A percentile compares a stretch with the other conserved stretches of the same genome.
Evolutionary conservation across 2,888 invertebrate genomes (phyloP).

Genomic region (Apoda limacodes): DNA sequence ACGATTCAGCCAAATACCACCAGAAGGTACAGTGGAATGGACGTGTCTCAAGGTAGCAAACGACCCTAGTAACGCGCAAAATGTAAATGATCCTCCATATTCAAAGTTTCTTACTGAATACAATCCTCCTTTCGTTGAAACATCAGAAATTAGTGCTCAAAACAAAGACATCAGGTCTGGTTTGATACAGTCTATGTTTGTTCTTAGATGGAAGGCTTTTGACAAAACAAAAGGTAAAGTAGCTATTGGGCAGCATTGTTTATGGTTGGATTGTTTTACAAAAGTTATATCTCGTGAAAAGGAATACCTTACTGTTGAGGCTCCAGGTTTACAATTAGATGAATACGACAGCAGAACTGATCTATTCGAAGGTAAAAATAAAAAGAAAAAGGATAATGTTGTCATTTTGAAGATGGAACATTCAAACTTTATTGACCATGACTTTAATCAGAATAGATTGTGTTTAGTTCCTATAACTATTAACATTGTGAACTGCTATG

Average conservation of each 20-base stretch:
- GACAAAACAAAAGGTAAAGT: slow-evolving; percentile 66
- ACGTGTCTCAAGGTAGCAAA: slow-evolving; percentile 41
- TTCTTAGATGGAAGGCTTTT: slow-evolving; percentile 67
- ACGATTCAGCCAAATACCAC: slow-evolving; percentile 29
- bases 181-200: slow-evolving; percentile 54
- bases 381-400: slow-evolving; percentile 50
- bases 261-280: slow-evolving; percentile 72
- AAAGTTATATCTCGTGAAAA: slow-evolving; percentile 59
- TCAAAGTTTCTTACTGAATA: slow-evolving; percentile 43
- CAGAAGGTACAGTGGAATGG: slow-evolving; percentile 36
- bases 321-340: slow-evolving; percentile 46
- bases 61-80: slow-evolving; percentile 27
- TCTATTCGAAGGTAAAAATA: slow-evolving; percentile 29
- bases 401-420: slow-evolving; percentile 72
- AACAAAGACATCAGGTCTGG: slow-evolving; percentile 25
- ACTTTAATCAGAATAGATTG: slow-evolving; percentile 70
- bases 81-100: slow-evolving; percentile 35
- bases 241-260: slow-evolving; percentile 77
- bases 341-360: slow-evolving; percentile 35
- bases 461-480: slow-evolving; percentile 78
- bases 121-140: slow-evolving; percentile 33
- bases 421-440: slow-evolving; percentile 68
- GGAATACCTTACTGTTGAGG: slow-evolving; percentile 33
- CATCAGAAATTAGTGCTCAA: slow-evolving; percentile 24
- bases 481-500: slow-evolving; percentile 75